Evolutionary conservation across 2,888 invertebrate genomes (phyloP).

Genomic region (Glaucopsyche alexis): DNA sequence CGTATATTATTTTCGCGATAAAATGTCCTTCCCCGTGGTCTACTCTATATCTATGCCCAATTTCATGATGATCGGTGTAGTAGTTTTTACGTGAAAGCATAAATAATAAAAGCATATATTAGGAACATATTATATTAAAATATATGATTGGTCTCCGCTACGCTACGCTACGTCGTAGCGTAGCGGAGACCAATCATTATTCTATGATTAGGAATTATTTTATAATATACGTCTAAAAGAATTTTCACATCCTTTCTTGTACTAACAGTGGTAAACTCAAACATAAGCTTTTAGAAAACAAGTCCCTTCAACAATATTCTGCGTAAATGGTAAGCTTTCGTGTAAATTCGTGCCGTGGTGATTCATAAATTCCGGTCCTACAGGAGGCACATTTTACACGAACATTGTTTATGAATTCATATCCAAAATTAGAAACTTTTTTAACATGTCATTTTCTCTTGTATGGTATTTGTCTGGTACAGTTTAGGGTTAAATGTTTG

Average conservation of each 20-base stretch:
- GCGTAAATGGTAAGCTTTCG: not conserved
- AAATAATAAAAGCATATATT: too few relatives aligned
- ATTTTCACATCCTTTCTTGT: not conserved
- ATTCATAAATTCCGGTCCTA: not conserved
- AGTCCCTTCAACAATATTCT: constrained; percentile 4
- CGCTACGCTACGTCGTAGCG: too few relatives aligned
- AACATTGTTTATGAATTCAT: not conserved
- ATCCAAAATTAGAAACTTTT: not conserved
- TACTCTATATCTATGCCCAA: too few relatives aligned
- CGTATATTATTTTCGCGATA: too few relatives aligned
- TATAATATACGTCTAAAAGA: not conserved
- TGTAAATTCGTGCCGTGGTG: not conserved
- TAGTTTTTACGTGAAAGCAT: too few relatives aligned
- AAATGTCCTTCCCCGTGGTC: too few relatives aligned
- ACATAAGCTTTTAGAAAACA: constrained; percentile 1
- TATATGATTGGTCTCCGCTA: too few relatives aligned
- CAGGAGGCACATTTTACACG: not conserved
- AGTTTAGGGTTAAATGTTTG: not conserved
- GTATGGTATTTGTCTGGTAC: not conserved
- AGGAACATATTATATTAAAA: too few relatives aligned
- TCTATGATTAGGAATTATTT: too few relatives aligned
- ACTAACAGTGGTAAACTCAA: not conserved
- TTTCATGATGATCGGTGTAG: too few relatives aligned
- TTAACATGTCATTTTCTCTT: not conserved
- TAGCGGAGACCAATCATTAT: too few relatives aligned